phyloP scores from a whole-genome alignment of 2,797 vertebrate species.

The Hyperoplus lanceolatus region DNA sequence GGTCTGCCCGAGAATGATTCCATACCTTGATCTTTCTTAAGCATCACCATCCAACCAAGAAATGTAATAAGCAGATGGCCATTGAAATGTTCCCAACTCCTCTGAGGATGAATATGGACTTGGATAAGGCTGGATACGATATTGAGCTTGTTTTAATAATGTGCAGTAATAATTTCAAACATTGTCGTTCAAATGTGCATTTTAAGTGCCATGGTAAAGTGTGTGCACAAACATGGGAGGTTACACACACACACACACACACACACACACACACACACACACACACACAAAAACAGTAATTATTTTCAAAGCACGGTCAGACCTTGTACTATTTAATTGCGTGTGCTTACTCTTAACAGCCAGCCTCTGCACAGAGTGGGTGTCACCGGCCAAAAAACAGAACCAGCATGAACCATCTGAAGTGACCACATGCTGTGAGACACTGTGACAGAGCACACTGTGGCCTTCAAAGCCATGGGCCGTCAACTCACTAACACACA shows the following conservation, averaged over 20 bases:
- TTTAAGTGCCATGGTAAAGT: neutral
- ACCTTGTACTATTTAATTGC: neutral
- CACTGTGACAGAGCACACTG: neutral
- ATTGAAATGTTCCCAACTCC: neutral
- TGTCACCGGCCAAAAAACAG: neutral
- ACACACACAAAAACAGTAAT: neutral
- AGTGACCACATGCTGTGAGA: neutral
- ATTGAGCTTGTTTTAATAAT: neutral
- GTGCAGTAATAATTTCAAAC: neutral
- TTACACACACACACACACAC: neutral
- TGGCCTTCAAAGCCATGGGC: too few relatives aligned
- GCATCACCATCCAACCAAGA: neutral
- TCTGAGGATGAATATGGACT: neutral
- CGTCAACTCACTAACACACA: neutral
- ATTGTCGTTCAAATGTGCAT: neutral
- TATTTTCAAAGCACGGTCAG: neutral
- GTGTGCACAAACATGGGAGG: neutral
- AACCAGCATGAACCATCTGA: neutral
- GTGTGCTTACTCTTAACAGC: neutral
- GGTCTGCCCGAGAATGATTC: neutral
- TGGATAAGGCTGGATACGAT: neutral
- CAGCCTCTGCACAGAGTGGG: neutral
- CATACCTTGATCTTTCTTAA: neutral
- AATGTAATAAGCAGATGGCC: neutral
- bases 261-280: constrained; percentile 5